Percentiles rank a stretch among this genome's conserved stretches.
Evolutionary conservation across 30 jellyfish, hydroid and myxozoan genomes (phyloP).

Genomic region (Pelagia noctiluca): DNA sequence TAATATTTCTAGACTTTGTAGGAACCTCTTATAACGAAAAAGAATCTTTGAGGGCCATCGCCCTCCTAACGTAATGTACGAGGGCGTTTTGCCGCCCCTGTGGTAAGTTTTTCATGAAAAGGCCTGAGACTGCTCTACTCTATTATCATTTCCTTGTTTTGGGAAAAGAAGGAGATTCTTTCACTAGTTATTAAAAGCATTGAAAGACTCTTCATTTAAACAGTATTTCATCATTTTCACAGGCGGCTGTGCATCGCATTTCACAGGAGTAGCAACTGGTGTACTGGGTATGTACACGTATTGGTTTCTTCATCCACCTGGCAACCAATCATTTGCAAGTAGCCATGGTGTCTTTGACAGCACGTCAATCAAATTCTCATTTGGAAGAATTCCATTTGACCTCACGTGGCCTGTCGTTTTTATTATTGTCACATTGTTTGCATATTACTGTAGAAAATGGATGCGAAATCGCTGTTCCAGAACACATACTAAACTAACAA

Average conservation of each 20-base stretch:
- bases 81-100: no score
- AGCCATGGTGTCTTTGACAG: not conserved
- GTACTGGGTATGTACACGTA: slow-evolving; percentile 52
- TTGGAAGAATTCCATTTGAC: not conserved
- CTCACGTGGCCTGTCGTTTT: slow-evolving; percentile 42
- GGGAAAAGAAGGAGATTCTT: no score
- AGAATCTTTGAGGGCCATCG: no score
- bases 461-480: slow-evolving; percentile 18
- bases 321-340: not conserved
- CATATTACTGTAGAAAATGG: slow-evolving; percentile 52
- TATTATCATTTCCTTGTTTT: no score
- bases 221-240: not conserved
- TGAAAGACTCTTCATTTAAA: no score
- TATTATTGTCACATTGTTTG: slow-evolving; percentile 18
- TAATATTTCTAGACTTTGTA: no score
- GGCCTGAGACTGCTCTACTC: no score
- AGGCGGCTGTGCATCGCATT: slow-evolving; percentile 76
- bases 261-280: slow-evolving; percentile 77
- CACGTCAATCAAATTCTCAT: not conserved
- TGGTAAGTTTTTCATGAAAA: no score
- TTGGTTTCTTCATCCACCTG: slow-evolving; percentile 68
- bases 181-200: no score
- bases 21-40: no score
- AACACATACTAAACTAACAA: slow-evolving; percentile 2
- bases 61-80: no score